These are phyloP conservation scores for Bambusicola thoracicus DNA, from an alignment of 2,113 vertebrate species.

Conservation along the genomic window DNA sequence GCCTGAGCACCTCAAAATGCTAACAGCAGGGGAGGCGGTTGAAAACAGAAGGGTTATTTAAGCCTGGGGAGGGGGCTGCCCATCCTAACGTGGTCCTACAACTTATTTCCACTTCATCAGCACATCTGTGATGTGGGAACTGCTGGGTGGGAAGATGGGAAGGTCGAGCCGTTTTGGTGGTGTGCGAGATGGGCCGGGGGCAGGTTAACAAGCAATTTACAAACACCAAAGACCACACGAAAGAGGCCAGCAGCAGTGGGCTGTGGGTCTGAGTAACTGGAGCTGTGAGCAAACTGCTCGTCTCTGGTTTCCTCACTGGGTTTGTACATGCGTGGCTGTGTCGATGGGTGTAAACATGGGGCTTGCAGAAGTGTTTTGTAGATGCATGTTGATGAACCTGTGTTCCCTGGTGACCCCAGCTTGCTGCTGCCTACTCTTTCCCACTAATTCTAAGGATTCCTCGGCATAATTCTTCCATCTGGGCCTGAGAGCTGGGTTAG, in stretches of 20 bases:
- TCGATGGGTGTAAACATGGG: fast-evolving
- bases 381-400: neutral
- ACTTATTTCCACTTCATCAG: constrained; percentile 2
- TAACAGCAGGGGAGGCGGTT: neutral
- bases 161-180: neutral
- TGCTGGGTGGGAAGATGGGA: neutral
- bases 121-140: neutral
- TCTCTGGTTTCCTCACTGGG: neutral
- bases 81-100: neutral
- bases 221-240: neutral
- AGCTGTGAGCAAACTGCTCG: neutral
- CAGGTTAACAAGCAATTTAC: neutral
- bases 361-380: neutral
- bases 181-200: neutral
- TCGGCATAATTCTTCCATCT: neutral
- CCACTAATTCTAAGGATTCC: neutral
- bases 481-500: neutral
- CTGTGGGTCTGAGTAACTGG: neutral
- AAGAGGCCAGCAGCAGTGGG: neutral
- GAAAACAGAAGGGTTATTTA: neutral
- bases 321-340: neutral
- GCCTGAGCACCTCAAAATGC: neutral
- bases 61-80: neutral
- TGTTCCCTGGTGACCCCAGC: neutral
- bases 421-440: neutral